phyloP scores from a whole-genome alignment of 2,888 invertebrate species.

The Pristionchus arcanus region DNA sequence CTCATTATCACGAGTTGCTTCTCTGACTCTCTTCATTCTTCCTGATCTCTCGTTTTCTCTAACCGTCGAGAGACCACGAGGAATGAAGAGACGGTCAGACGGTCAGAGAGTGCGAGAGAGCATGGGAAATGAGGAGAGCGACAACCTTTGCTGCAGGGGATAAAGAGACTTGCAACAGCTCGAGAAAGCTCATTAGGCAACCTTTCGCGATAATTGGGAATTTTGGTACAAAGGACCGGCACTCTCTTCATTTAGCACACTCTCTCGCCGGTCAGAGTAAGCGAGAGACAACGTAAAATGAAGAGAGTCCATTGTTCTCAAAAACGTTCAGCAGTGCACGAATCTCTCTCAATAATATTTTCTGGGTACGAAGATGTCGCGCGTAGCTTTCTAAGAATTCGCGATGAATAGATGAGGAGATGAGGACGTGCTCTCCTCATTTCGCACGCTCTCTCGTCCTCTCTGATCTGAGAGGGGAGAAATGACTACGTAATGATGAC shows the following conservation, averaged over 20 bases:
- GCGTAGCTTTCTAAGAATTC: not conserved
- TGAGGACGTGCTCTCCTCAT: not conserved
- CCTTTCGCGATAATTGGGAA: not conserved
- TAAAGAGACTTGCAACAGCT: not conserved
- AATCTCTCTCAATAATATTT: not conserved
- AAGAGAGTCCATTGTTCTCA: not conserved
- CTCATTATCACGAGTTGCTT: not conserved
- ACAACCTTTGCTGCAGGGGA: not conserved
- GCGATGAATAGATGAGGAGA: not conserved
- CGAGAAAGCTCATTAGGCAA: slow-evolving; percentile 1
- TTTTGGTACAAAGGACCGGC: not conserved
- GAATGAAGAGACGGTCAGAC: not conserved
- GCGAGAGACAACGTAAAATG: not conserved
- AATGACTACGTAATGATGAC: not conserved
- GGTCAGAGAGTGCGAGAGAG: not conserved
- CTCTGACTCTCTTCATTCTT: not conserved
- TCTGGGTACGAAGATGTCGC: not conserved
- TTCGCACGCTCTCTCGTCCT: not conserved
- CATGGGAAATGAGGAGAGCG: not conserved
- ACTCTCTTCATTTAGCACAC: not conserved
- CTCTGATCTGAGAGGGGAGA: not conserved
- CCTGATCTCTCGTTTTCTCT: not conserved
- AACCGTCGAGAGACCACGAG: not conserved
- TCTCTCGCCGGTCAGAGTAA: not conserved
- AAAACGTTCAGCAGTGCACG: not conserved